phyloP scores from a whole-genome alignment of 2,797 vertebrate species.

The Sebastolobus altivelis region DNA sequence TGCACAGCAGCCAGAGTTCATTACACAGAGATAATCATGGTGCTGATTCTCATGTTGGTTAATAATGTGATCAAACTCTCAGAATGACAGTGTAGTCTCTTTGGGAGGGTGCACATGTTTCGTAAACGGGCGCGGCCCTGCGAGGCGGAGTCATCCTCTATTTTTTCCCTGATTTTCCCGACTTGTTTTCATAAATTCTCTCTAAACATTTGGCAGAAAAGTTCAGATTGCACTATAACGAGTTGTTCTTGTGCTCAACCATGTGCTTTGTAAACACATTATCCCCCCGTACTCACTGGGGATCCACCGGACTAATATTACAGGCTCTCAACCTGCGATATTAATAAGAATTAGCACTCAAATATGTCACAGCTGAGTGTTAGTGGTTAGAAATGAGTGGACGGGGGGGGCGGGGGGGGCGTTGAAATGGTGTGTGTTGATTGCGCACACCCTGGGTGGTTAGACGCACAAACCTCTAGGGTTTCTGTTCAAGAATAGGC shows the following conservation, averaged over 20 bases:
- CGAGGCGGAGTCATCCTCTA: slow-evolving; percentile 3
- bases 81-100: neutral
- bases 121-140: slow-evolving; percentile 19
- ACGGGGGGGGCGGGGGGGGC: slow-evolving; percentile 7
- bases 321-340: slow-evolving; percentile 23
- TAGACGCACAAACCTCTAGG: slow-evolving; percentile 21
- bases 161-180: slow-evolving; percentile 60
- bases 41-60: no score
- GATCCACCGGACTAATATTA: slow-evolving; percentile 32
- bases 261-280: slow-evolving; percentile 69
- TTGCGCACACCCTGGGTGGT: slow-evolving; percentile 4
- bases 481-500: slow-evolving; percentile 16
- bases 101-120: slow-evolving; percentile 18
- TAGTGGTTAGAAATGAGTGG: slow-evolving; percentile 43
- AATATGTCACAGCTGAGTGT: slow-evolving; percentile 31
- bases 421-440: slow-evolving; percentile 28
- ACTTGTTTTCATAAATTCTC: slow-evolving; percentile 48
- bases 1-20: neutral
- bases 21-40: neutral
- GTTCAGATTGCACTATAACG: slow-evolving; percentile 65
- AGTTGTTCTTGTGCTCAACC: slow-evolving; percentile 68
- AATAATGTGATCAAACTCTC: slow-evolving; percentile 38
- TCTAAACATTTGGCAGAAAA: slow-evolving; percentile 69
- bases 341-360: slow-evolving; percentile 45
- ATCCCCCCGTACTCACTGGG: slow-evolving; percentile 16